A percentile compares a stretch with the other conserved stretches of the same genome.
phyloP scores from a whole-genome alignment of 2,888 invertebrate species.

The Trissolcus brochymenae region DNA sequence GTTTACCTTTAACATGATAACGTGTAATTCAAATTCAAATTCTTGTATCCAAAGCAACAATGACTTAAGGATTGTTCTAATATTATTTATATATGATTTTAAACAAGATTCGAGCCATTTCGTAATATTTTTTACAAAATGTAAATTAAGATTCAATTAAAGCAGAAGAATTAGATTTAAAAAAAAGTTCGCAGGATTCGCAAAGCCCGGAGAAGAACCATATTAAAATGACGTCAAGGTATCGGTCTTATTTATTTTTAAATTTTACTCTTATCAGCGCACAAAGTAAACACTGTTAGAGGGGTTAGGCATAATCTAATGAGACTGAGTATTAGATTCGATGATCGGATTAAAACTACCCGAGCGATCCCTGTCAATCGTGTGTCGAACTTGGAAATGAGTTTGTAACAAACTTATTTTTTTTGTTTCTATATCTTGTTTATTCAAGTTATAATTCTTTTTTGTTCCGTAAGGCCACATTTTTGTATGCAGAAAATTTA shows the following conservation, averaged over 20 bases:
- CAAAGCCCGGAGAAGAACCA: background rate
- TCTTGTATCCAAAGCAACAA: too few species aligned
- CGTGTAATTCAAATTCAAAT: too few species aligned
- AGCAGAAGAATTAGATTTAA: background rate
- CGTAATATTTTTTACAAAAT: too few species aligned
- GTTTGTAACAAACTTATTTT: too few species aligned
- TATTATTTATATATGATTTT: too few species aligned
- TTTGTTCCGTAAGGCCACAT: background rate
- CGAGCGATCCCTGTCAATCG: too few species aligned
- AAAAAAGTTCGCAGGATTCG: background rate
- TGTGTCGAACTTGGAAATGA: background rate
- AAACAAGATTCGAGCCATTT: too few species aligned
- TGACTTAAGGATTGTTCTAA: too few species aligned
- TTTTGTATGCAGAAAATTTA: constrained; percentile 3
- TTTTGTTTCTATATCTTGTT: too few species aligned
- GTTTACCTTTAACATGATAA: too few species aligned
- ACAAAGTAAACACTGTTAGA: constrained; percentile 24
- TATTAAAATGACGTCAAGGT: background rate
- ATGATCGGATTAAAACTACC: constrained; percentile 20
- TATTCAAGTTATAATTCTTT: background rate
- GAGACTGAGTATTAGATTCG: constrained; percentile 28
- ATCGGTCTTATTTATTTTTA: constrained; percentile 17
- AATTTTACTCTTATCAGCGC: constrained; percentile 33
- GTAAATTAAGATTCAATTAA: too few species aligned
- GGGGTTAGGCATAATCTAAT: constrained; percentile 26